A percentile compares a stretch with the other conserved stretches of the same genome.
Conservation (phyloP, 2,113 vertebrate genomes). For the Colinus virginianus region DNA sequence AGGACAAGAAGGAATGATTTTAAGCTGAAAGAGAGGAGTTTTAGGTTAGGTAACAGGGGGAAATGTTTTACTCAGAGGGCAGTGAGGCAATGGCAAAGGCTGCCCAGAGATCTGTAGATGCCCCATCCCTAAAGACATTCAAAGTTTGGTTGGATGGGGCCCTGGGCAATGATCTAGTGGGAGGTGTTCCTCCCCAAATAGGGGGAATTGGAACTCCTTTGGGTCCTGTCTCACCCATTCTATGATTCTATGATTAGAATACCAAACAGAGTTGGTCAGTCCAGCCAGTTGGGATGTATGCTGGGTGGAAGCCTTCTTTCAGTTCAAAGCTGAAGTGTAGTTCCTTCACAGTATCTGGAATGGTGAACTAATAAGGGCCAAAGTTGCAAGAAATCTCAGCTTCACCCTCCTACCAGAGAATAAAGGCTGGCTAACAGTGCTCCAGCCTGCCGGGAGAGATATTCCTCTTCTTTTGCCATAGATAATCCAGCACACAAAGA, state of each 20-base stretch:
- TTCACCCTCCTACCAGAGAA: neutral
- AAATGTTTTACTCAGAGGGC: no score
- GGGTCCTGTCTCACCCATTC: neutral
- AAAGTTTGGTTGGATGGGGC: neutral
- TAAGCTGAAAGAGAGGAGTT: neutral
- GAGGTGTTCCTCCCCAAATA: no score
- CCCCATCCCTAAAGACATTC: neutral
- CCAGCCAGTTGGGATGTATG: neutral
- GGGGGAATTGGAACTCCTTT: no score
- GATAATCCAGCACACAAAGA: conserved; percentile 6
- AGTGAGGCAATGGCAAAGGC: neutral
- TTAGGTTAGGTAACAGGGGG: neutral
- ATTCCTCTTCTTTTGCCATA: neutral
- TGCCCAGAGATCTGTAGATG: neutral
- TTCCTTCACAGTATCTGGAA: neutral
- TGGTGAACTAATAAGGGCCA: neutral
- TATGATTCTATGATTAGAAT: neutral
- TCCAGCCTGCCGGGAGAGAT: neutral
- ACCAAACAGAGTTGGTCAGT: neutral
- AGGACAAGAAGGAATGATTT: neutral
- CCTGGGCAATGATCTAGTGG: neutral
- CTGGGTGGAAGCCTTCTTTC: neutral
- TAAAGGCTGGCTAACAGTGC: neutral
- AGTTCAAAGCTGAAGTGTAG: neutral
- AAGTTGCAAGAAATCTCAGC: neutral